Evolutionary conservation across 37 sponge, comb jelly and placozoan species (phyloP), one percentile per base, ranked within the genome.

Genomic region (Tethya wilhelma): DNA sequence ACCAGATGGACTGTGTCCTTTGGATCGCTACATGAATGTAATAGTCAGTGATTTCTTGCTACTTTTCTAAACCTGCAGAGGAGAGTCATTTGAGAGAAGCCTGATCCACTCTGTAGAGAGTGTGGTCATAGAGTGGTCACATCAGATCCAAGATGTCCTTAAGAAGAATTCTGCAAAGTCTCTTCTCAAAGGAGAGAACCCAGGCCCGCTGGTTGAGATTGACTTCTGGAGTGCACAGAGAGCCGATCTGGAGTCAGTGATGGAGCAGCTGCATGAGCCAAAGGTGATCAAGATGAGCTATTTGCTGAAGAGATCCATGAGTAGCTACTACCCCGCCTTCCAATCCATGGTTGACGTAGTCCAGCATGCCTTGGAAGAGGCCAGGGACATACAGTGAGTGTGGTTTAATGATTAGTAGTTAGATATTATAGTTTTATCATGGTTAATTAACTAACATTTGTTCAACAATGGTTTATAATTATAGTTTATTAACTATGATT

Each of bases 51-150:
- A n/a, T n/a, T n/a, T n/a, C n/a, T n/a, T n/a, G n/a, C n/a, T n/a
- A n/a, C n/a, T n/a, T n/a, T n/a, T n/a, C n/a, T n/a, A n/a, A n/a
- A n/a, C n/a, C n/a, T n/a, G n/a, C 67, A 91, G 95, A 40, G 92
- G 90, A 36, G 55, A 82, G 44, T 71, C 93, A 20, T 89, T 86
- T 75, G 91, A 96, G 36, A 92, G 90, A 58, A 74, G 63, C 33
- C 80, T 96, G 29, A 84, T 98, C 19, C 98, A 98, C 49, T 74
- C 87, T 5, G 83, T 98, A 26, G 98, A 98, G 83, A 59, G 89
- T 34, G 94, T 96, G 32, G 94, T 98, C 25, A 96, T 98, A 39
- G 98, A 96, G 7, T 98, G 98, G 98, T 86, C 90, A 25, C 94
- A 96, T 41, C 96, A 98, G 83, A 89, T 96, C 9, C 78, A 83